Base-by-base conservation (phyloP, 2,113 vertebrate genomes). In the Sinosuthora webbiana region DNA sequence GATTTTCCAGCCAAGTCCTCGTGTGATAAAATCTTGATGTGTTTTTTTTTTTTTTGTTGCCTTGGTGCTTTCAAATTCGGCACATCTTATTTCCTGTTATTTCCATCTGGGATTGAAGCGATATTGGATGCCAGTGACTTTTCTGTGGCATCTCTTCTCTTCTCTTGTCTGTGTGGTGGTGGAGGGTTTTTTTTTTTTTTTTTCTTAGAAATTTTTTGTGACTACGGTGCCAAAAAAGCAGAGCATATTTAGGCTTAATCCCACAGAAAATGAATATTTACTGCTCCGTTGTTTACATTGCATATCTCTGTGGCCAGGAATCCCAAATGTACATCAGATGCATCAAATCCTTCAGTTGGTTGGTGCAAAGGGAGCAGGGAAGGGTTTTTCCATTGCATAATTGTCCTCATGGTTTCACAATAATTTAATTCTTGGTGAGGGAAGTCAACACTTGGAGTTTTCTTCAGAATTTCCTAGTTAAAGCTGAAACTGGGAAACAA, bases 11-110 rank as follows among this genome's bases (percentile, higher is more conserved):
- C 95, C 86, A 93, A 92, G 85, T 86, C 95, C 91, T 90, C 16
- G 55, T 57, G 85, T 83, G 92, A 90, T 96, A 92, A 80, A 95
- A 93, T 94, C 90, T 90, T 95, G 94, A 96, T 91, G 87, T 88
- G 78, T 74, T 97, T 96, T 39, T 93, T 93, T 88, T 75, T 74
- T 97, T 96, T 39, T 93, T 93, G 94, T 97, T 96, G 93, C 93
- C 91, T 96, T 89, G 91, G 91, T 91, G 87, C 91, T 93, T 93
- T 79, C 52, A 84, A 94, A 95, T 93, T 76, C 62, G 62, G 89
- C 87, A 60, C 87, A 73, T 95, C 92, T 95, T 95, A 70, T 91
- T 94, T 94, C 87, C 74, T 69, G 37, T 76, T 85, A 82, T 91
- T 96, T 95, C 90, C 87, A 75, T 95, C 83, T 93, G 94, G 93